Conservation (phyloP, 2,797 vertebrate species). For the Taeniopygia guttata region DNA sequence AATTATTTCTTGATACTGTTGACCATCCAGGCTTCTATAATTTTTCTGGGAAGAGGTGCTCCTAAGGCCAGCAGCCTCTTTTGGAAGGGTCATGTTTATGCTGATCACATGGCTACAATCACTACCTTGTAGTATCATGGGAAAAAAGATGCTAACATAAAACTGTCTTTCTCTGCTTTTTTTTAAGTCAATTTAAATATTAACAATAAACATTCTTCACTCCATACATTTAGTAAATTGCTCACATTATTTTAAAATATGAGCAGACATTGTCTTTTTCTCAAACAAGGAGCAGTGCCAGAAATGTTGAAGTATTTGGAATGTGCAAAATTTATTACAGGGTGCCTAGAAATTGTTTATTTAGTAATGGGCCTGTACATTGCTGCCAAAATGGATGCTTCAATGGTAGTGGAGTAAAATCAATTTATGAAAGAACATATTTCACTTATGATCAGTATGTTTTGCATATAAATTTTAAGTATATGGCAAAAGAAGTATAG, state of each 20-base stretch:
- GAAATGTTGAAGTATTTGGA: conserved; percentile 13
- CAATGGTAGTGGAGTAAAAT: neutral
- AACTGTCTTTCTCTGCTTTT: neutral
- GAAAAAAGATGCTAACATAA: neutral
- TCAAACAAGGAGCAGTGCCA: conserved; percentile 2
- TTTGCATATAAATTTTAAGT: neutral
- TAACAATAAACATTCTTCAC: neutral
- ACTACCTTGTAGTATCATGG: neutral
- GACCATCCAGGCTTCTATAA: conserved; percentile 17
- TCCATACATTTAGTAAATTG: conserved; percentile 2
- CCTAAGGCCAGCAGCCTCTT: neutral
- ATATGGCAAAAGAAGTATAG: neutral
- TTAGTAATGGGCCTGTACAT: neutral
- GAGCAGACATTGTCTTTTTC: neutral
- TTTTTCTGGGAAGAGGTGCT: conserved; percentile 14
- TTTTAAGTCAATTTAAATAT: neutral
- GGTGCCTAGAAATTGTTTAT: neutral
- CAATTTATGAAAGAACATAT: neutral
- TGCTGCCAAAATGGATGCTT: neutral
- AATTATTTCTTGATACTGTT: conserved; percentile 40
- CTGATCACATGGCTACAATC: neutral
- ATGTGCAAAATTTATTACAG: conserved; percentile 27
- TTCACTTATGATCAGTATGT: neutral
- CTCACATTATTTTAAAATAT: neutral
- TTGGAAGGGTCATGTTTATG: neutral